A percentile compares a stretch with the other conserved stretches of the same genome.
These are phyloP conservation scores for Philypnodon macrostomus DNA, from an alignment of 2,797 vertebrate genomes.

Conservation along the genomic window DNA sequence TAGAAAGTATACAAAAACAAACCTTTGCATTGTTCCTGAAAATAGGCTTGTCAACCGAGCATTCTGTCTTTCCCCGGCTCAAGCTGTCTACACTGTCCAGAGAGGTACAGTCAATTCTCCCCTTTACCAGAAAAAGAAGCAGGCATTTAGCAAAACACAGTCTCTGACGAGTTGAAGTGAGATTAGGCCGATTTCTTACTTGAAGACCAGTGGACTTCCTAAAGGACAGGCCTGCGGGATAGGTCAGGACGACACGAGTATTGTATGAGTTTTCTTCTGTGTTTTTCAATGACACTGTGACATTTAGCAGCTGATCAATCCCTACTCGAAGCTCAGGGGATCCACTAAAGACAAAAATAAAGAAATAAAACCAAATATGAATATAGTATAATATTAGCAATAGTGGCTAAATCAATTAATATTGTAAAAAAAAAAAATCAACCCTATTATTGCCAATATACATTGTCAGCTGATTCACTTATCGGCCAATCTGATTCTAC, in stretches of 20 bases:
- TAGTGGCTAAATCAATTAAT: too few relatives aligned
- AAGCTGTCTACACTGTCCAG: constrained; percentile 45
- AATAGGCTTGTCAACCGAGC: constrained; percentile 72
- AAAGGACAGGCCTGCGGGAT: constrained; percentile 79
- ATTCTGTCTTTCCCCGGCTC: constrained; percentile 50
- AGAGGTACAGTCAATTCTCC: constrained; percentile 65
- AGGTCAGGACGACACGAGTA: constrained; percentile 67
- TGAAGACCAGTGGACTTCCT: constrained; percentile 61
- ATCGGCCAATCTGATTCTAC: too few relatives aligned
- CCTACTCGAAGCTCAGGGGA: constrained; percentile 72
- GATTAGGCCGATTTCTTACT: constrained; percentile 53
- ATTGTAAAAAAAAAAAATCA: too few relatives aligned
- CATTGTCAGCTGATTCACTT: too few relatives aligned
- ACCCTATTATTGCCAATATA: too few relatives aligned
- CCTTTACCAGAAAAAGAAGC: constrained; percentile 33
- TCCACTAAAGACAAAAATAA: constrained; percentile 31
- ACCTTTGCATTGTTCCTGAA: constrained; percentile 70
- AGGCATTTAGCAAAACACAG: background rate
- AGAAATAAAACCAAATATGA: too few relatives aligned
- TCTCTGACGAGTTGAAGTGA: background rate
- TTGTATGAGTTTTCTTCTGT: constrained; percentile 81
- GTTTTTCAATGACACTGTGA: constrained; percentile 76
- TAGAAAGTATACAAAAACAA: constrained; percentile 1
- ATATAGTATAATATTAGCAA: too few relatives aligned
- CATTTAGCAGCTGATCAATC: constrained; percentile 69